Conservation (phyloP, 1,140 invertebrate genomes). For the Trigoniulus corallinus region DNA sequence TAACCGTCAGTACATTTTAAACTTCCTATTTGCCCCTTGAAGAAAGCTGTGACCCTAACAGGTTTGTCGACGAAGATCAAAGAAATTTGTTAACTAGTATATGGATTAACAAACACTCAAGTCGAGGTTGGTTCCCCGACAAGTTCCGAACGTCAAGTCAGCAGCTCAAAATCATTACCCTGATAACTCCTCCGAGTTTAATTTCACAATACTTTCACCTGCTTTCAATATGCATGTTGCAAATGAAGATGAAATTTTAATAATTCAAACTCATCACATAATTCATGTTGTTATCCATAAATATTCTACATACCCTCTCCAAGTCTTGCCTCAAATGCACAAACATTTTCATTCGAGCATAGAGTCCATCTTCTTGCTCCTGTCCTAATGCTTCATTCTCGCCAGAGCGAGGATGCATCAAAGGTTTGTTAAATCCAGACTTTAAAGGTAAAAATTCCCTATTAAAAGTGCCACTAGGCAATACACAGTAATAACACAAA, state of each 20-base stretch:
- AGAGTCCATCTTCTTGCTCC: conserved; percentile 46
- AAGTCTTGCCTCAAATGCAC: conserved; percentile 86
- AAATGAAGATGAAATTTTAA: neutral
- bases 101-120: too few relatives aligned
- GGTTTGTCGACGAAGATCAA: too few relatives aligned
- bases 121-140: neutral
- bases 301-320: conserved; percentile 46
- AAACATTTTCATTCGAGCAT: conserved; percentile 87
- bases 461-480: neutral
- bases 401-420: conserved; percentile 68
- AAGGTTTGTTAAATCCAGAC: conserved; percentile 67
- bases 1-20: too few relatives aligned
- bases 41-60: too few relatives aligned
- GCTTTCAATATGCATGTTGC: neutral
- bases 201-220: neutral
- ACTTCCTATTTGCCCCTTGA: too few relatives aligned
- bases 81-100: too few relatives aligned
- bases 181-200: too few relatives aligned
- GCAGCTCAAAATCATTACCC: neutral
- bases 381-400: conserved; percentile 52
- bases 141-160: neutral
- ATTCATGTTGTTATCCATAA: neutral
- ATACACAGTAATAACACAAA: too few relatives aligned
- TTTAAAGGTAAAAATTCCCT: conserved; percentile 20
- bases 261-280: neutral